These are phyloP conservation scores for Pomatostomus ruficeps DNA, from an alignment of 2,113 vertebrate genomes.

Conservation along the genomic window DNA sequence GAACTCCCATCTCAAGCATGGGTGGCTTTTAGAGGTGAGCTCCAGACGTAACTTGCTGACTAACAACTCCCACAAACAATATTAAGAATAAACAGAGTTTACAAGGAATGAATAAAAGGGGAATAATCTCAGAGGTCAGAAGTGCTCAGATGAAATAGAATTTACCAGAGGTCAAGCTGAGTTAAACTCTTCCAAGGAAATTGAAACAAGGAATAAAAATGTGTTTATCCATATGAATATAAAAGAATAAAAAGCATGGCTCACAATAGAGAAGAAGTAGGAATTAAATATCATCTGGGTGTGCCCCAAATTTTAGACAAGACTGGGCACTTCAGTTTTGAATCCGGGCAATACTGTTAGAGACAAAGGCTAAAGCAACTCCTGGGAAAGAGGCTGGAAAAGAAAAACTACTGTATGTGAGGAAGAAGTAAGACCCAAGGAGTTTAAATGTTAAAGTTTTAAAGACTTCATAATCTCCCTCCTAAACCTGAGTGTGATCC, in stretches of 20 bases:
- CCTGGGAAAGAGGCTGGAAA: neutral
- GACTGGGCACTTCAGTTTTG: neutral
- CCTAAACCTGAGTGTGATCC: neutral
- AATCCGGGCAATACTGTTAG: neutral
- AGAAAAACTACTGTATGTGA: neutral
- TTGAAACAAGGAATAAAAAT: neutral
- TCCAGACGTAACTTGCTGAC: neutral
- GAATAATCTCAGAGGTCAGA: neutral
- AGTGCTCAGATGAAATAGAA: neutral
- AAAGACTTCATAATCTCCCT: neutral
- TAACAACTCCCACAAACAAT: neutral
- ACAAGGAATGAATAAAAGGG: neutral
- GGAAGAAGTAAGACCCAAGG: neutral
- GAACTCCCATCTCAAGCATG: neutral
- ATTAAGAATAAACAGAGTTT: neutral
- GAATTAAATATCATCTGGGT: neutral
- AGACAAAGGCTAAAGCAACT: neutral
- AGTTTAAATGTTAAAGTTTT: neutral
- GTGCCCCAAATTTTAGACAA: neutral
- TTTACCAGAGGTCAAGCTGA: constrained; percentile 1
- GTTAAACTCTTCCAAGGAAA: neutral
- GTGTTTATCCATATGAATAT: neutral
- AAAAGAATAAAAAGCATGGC: neutral
- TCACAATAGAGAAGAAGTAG: neutral
- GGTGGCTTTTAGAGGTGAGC: neutral